Evolutionary conservation across 2,888 invertebrate genomes (phyloP).

Genomic region (Drosophila conformis): DNA sequence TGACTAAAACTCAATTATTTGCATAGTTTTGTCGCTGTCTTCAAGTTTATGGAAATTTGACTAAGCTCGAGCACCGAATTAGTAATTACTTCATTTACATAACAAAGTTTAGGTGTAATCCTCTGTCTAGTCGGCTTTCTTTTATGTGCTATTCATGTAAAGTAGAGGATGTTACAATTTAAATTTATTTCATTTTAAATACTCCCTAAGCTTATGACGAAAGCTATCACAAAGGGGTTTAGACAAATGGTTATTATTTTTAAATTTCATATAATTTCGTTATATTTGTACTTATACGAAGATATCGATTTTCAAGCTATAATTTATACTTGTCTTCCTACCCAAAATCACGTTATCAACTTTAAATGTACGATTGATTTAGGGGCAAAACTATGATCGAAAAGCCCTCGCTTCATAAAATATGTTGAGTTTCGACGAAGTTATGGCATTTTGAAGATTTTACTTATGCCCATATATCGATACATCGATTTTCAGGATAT

Average conservation of each 20-base stretch:
- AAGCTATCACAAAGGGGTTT: conserved; percentile 7
- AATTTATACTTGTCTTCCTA: too few species aligned
- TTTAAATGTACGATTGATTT: too few species aligned
- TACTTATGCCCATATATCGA: too few species aligned
- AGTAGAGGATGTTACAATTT: conserved; percentile 33
- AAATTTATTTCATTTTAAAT: conserved; percentile 32
- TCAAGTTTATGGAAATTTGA: conserved; percentile 10
- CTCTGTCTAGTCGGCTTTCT: conserved; percentile 18
- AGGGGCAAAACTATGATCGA: too few species aligned
- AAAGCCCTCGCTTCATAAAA: too few species aligned
- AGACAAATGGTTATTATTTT: conserved; percentile 3
- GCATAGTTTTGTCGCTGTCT: conserved; percentile 1
- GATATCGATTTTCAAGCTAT: too few species aligned
- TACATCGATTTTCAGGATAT: too few species aligned
- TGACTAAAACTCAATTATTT: conserved; percentile 17
- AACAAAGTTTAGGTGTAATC: conserved; percentile 25
- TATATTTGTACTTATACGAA: background rate
- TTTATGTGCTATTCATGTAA: conserved; percentile 56
- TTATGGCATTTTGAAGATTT: too few species aligned
- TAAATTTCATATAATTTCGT: background rate
- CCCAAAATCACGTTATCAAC: too few species aligned
- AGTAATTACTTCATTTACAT: conserved; percentile 51
- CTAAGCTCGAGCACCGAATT: conserved; percentile 13
- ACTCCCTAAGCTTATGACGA: background rate
- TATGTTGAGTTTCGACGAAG: too few species aligned